Base-by-base conservation (phyloP, 2,113 vertebrate genomes). In the Centropus bengalensis region DNA sequence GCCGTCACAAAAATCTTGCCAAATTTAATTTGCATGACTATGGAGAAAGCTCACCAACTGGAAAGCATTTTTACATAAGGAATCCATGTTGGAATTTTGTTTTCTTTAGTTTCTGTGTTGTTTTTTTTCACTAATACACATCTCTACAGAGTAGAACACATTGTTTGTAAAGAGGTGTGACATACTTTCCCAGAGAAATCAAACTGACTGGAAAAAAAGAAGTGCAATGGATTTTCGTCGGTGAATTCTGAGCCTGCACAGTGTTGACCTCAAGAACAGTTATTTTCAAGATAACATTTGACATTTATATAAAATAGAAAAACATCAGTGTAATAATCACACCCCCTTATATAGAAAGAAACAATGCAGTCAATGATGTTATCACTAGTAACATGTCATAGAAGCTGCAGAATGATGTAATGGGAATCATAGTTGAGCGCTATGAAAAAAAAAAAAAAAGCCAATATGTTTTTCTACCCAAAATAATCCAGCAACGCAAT, bases 171-270 rank as follows among this genome's bases (percentile, higher is more conserved):
- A 67, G 85, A 91, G 26, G 60, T 52, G 88, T 71, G 85, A 86
- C 91, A 91, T 62, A 71, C 60, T 78, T 90, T 91, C 91, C 94
- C 82, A 93, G 82, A 88, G 89, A 91, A 87, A 94, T 88, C 87
- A 94, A 94, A 93, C 91, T 86, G 76, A 59, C 82, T 94, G 86
- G 88, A 93, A 95, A 94, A 96, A 95, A 77, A 52, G 47, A 93
- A 81, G 64, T 19, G 27, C 80, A 91, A 90, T 88, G 60, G 55
- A 90, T 89, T 88, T 81, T 83, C 47, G 78, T 18, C 63, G 56
- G 63, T 74, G 68, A 89, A 90, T 81, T 91, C 64, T 67, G 60
- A 90, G 82, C 71, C 47, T 86, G 21, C 69, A 74, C 19, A 78
- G 27, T 26, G 49, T 42, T 91, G 89, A 83, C 56, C 88, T 86